phyloP scores from a whole-genome alignment of 2,888 invertebrate species.

The Gymnosoma rotundatum region DNA sequence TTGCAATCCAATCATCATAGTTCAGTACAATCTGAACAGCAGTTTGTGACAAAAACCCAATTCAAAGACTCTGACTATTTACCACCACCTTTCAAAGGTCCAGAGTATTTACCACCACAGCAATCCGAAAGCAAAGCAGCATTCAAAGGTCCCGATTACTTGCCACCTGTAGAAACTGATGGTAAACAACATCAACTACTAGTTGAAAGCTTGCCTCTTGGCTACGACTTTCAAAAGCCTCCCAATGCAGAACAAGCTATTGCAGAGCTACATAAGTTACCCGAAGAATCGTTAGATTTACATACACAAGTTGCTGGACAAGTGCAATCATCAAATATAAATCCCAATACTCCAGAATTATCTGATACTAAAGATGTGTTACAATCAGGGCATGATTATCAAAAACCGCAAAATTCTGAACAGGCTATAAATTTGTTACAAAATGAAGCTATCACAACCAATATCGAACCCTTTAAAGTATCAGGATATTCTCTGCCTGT shows the following conservation, averaged over 20 bases:
- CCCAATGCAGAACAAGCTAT: constrained; percentile 76
- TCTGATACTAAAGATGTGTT: no score
- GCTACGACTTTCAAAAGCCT: constrained; percentile 77
- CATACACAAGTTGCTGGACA: constrained; percentile 13
- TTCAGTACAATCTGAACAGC: not conserved
- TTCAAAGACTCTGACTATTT: constrained; percentile 53
- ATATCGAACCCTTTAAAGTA: not conserved
- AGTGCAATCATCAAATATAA: constrained; percentile 1
- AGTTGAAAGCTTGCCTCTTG: constrained; percentile 72
- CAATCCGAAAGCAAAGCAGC: not conserved
- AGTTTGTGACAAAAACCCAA: constrained; percentile 3
- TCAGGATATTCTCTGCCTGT: constrained; percentile 60
- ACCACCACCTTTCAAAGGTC: constrained; percentile 51
- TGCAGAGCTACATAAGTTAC: constrained; percentile 76
- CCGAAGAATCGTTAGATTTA: constrained; percentile 18
- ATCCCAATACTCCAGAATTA: constrained; percentile 16
- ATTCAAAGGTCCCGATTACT: not conserved
- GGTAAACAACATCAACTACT: not conserved
- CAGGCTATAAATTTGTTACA: constrained; percentile 76
- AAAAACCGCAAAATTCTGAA: constrained; percentile 74
- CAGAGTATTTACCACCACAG: constrained; percentile 51
- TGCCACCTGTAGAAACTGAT: constrained; percentile 17
- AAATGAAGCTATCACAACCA: constrained; percentile 48
- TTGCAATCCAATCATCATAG: constrained; percentile 33
- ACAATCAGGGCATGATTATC: constrained; percentile 66